A percentile compares a stretch with the other conserved stretches of the same genome.
phyloP scores from a whole-genome alignment of 2,888 invertebrate genomes.

The Sympetrum striolatum region DNA sequence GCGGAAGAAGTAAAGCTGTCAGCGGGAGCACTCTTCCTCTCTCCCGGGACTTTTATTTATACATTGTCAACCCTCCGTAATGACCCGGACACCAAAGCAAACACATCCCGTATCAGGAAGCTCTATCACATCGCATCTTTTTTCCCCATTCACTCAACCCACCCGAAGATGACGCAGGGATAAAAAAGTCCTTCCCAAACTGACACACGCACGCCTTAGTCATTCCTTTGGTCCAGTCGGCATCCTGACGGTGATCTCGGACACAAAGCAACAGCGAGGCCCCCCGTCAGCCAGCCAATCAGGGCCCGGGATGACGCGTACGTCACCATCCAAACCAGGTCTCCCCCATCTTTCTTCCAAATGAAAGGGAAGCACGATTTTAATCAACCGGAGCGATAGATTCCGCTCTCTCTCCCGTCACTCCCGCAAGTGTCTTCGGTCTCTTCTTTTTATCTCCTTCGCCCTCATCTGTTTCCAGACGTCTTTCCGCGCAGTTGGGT shows the following conservation, averaged over 20 bases:
- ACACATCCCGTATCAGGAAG: not conserved
- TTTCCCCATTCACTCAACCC: not conserved
- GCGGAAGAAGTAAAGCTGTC: not conserved
- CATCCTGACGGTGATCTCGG: not conserved
- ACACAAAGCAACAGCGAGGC: not conserved
- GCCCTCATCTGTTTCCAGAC: not conserved
- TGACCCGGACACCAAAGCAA: not conserved
- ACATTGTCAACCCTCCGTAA: not conserved
- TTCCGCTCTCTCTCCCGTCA: not conserved
- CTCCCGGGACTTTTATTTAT: not conserved
- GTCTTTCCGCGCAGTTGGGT: too few species aligned
- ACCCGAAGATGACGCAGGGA: not conserved
- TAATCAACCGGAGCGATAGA: conserved; percentile 13
- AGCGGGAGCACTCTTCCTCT: not conserved
- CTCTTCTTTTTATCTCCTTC: not conserved
- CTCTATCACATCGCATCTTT: not conserved
- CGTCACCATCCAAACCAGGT: not conserved
- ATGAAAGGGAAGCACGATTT: conserved; percentile 33
- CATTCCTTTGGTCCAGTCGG: conserved; percentile 13
- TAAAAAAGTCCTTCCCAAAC: not conserved
- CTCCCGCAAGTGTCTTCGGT: not conserved
- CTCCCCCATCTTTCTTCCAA: not conserved
- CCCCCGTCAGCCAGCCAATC: conserved; percentile 12
- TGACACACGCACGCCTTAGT: conserved; percentile 15
- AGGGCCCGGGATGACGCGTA: not conserved